Conservation (phyloP, 2,888 invertebrate species). For the Augiades crinisus region DNA sequence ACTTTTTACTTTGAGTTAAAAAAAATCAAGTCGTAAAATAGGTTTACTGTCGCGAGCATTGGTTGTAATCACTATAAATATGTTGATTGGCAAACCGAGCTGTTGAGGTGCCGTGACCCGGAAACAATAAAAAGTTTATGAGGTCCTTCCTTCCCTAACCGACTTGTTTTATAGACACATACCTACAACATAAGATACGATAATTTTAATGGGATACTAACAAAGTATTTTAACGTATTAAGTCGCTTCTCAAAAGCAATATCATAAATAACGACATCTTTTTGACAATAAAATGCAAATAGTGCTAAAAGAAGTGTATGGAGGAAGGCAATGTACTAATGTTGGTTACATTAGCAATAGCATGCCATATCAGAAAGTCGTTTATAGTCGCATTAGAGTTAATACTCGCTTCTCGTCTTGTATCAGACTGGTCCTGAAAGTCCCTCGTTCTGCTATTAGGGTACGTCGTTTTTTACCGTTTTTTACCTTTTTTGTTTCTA, state of each 20-base stretch:
- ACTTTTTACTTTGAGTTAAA: too few relatives aligned
- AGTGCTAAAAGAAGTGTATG: too few relatives aligned
- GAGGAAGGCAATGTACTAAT: too few relatives aligned
- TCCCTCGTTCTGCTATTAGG: neutral
- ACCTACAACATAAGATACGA: too few relatives aligned
- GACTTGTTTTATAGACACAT: neutral
- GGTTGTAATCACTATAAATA: constrained; percentile 44
- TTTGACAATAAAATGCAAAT: too few relatives aligned
- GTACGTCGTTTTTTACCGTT: constrained; percentile 40
- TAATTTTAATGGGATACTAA: too few relatives aligned
- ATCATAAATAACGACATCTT: too few relatives aligned
- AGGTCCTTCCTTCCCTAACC: constrained; percentile 27
- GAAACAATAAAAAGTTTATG: constrained; percentile 73
- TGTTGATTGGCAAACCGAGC: constrained; percentile 53
- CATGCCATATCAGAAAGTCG: too few relatives aligned
- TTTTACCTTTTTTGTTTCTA: neutral
- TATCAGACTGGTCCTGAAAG: neutral
- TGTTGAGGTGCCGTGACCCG: constrained; percentile 59
- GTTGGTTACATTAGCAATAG: too few relatives aligned
- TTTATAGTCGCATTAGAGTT: neutral
- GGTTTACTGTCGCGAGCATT: neutral
- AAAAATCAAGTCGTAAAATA: too few relatives aligned
- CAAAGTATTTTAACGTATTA: too few relatives aligned
- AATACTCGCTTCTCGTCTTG: neutral
- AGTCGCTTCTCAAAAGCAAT: too few relatives aligned